Conservation (phyloP, 2,888 invertebrate species). For the Leptothorax acervorum region DNA sequence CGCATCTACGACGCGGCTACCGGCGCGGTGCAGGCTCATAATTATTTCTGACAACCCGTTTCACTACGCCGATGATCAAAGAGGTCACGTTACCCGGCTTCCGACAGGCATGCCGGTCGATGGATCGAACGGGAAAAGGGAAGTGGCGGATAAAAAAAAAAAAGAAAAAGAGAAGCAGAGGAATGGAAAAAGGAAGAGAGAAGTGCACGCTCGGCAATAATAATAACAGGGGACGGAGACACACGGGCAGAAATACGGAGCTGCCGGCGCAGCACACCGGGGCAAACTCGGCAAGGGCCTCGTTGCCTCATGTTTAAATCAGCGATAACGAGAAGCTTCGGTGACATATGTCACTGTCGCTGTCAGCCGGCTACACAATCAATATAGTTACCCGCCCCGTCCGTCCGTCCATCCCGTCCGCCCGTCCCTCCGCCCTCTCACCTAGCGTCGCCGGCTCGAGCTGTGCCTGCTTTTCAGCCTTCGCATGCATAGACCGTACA, state of each 20-base stretch:
- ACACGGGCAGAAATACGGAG: constrained; percentile 75
- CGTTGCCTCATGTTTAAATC: constrained; percentile 85
- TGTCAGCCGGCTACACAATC: constrained; percentile 86
- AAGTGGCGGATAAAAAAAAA: constrained; percentile 48
- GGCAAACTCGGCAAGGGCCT: constrained; percentile 80
- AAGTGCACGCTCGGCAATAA: constrained; percentile 75
- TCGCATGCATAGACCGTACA: constrained; percentile 79
- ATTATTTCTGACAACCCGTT: constrained; percentile 68
- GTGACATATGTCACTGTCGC: constrained; percentile 86
- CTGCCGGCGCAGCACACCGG: constrained; percentile 76
- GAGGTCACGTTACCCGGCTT: constrained; percentile 67
- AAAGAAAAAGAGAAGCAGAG: constrained; percentile 29
- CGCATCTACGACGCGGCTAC: constrained; percentile 33
- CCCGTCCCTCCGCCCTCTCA: constrained; percentile 68
- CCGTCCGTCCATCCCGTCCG: constrained; percentile 70
- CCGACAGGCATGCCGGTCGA: constrained; percentile 67
- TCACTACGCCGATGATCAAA: constrained; percentile 66
- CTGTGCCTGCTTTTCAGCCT: constrained; percentile 77
- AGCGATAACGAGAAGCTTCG: constrained; percentile 85
- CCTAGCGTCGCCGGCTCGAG: constrained; percentile 58
- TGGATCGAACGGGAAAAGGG: constrained; percentile 59
- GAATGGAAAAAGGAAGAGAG: constrained; percentile 25
- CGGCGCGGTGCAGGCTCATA: constrained; percentile 39
- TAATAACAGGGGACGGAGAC: constrained; percentile 75
- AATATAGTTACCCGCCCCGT: constrained; percentile 83